Evolutionary conservation across 2,113 vertebrate genomes (phyloP), one percentile per base, ranked within the genome.

Genomic region (Boleophthalmus pectinirostris): DNA sequence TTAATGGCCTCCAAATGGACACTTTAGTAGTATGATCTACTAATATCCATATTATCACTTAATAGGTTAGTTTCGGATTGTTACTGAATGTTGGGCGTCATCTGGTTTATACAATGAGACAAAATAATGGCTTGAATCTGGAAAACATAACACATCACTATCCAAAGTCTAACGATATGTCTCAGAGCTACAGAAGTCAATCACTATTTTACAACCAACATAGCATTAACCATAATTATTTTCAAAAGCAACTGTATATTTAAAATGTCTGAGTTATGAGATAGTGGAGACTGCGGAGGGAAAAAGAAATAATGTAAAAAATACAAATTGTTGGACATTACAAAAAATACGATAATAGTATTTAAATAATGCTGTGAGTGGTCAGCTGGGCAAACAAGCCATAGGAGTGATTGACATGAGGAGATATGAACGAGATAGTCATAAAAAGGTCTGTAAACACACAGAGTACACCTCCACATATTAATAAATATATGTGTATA

Each of bases 211-310:
- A 14, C 70, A 43, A 10, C 8, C 38, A 43, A 8, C 38, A 8
- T 43, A 11, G 38, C 38, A 43, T 43, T 9, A 43, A 43, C 38
- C 38, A 43, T 43, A 35, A 72, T 61, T 65, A 54, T 77, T 75
- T 78, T 68, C 13, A 75, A 80, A 61, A 38, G 38, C 71, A 49
- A 49, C 46, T 47, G 47, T 49, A 49, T 47, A 49, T 49, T 49
- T 16, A 49, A 49, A 49, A 69, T 16, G 69, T 81, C 77, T 86
- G 77, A 8, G 25, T 68, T 73, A 75, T 68, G 51, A 70, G 72
- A 82, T 83, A 66, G 70, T 82, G 81, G 86, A 85, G 86, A 87
- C 86, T 84, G 82, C 75, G 81, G 82, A 80, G 66, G 80, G 81
- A 78, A 77, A 78, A 81, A 81, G 84, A 72, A 13, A 43, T 10